Evolutionary conservation across 2,888 invertebrate species (phyloP), one percentile per base, ranked within the genome.

Genomic region (Cerastis rubricosa): DNA sequence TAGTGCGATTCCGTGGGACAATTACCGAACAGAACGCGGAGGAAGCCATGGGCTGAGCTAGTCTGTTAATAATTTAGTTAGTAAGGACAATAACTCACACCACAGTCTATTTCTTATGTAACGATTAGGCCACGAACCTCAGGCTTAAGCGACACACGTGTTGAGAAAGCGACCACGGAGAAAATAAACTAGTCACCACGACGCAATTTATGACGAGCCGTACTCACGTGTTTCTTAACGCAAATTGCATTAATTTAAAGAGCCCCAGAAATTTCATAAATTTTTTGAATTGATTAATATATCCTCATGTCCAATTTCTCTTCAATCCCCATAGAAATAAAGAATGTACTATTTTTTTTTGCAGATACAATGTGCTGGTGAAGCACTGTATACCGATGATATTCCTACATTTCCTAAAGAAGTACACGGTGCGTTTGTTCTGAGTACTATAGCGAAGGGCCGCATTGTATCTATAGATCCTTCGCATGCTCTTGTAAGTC

Each of bases 321-420:
- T 35, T 35, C 35, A 35, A 35, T 35, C 19, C 35, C 0, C 9
- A 61, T n/a, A n/a, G 2, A n/a, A 47, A 17, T 35, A 7, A n/a
- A 19, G n/a, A n/a, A 12, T 45, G 14, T 17, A 7, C 29, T n/a
- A n/a, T n/a, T 22, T 45, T 11, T 54, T 49, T 43, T 71, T 72
- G 12, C 74, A 95, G 94, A 92, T 94, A 14, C 98, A 98, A 94
- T 97, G 97, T 87, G 95, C 97, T 64, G 98, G 98, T 0, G 98
- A 98, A 91, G 97, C 97, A 0, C 93, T 97, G 84, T 98, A 97
- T 90, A 94, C 97, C 4, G 97, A 97, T 88, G 98, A 98, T 86
- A 91, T 97, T 29, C 97, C 97, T 6, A 89, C 94, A 0, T 89
- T 94, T 0, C 95, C 96, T 0, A 96, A 97, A 89, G 98, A 98